Base-by-base conservation (phyloP, 2,888 invertebrate species). In the Diarsia brunnea region DNA sequence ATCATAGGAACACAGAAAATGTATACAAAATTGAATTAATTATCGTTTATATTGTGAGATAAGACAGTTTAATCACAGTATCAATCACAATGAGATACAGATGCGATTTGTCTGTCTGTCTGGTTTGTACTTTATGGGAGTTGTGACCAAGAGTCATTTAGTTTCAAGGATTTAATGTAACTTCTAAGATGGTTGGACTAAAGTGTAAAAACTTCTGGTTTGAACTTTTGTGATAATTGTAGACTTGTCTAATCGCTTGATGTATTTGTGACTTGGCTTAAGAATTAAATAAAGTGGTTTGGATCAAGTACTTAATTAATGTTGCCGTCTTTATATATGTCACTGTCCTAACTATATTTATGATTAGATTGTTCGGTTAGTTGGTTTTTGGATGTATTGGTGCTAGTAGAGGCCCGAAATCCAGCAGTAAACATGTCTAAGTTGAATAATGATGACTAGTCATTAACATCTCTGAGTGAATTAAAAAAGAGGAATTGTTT, bases 81-180 rank as follows among this genome's bases (percentile, higher is more conserved):
- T 89, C 85, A 86, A 89, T 89, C 86, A 89, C 49, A 38, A 55
- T 82, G 70, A 86, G 79, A 68, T 81, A 81, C 79, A 78, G 77
- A 79, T 78, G 80, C 81, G 67, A 85, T 88, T 88, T 88, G 89
- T 89, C 79, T 79, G 86, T 85, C 85, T 87, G 66, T 77, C 79
- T 82, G 79, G 27, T 69, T 78, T 53, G 77, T 81, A 77, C 75
- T 43, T 75, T 87, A 81, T 73, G 75, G 72, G 63, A 58, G 58
- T 60, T 64, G 75, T 66, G 63, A 24, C 85, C 69, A 81, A 7
- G 45, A 70, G 14, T 65, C 65, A 69, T 47, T 70, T 47, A 16
- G 38, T 65, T 74, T 19, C 0, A 1, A 45, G 79, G 65, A 78
- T 66, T 43, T 53, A 75, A 49, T 66, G 55, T 11, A 31, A 80